These are phyloP conservation scores for Garrulus glandarius DNA, from an alignment of 2,797 vertebrate genomes.

Conservation along the genomic window DNA sequence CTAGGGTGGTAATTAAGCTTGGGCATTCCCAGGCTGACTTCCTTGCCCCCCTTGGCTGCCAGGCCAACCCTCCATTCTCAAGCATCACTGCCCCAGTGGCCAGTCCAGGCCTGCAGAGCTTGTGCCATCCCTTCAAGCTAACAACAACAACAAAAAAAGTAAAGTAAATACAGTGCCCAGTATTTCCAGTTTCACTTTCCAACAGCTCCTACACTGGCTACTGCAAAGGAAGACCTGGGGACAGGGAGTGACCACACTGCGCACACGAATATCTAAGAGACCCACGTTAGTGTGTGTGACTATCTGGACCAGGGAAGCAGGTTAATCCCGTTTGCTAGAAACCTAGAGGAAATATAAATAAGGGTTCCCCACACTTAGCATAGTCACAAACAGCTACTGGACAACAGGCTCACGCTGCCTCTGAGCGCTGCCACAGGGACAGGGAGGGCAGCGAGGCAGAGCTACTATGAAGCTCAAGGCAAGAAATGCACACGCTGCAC, in stretches of 20 bases:
- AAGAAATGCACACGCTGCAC: constrained; percentile 52
- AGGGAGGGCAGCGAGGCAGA: constrained; percentile 32
- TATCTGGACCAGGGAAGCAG: constrained; percentile 16
- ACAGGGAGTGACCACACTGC: background rate
- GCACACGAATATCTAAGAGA: constrained; percentile 7
- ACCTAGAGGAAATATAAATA: constrained; percentile 62
- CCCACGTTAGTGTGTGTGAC: background rate
- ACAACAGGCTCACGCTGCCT: constrained; percentile 42
- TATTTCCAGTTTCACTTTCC: constrained; percentile 41
- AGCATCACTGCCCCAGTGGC: background rate
- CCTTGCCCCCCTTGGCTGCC: background rate
- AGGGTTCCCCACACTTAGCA: constrained; percentile 54
- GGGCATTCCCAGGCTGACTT: background rate
- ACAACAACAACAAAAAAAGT: background rate
- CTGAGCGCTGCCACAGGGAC: background rate
- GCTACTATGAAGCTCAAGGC: constrained; percentile 69
- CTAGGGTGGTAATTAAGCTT: background rate
- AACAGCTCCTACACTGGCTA: constrained; percentile 1
- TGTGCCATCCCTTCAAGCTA: background rate
- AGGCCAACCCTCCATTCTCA: background rate
- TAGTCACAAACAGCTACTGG: constrained; percentile 72
- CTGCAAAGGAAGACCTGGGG: constrained; percentile 31
- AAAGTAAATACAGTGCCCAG: background rate
- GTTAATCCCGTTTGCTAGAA: constrained; percentile 17
- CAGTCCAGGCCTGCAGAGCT: background rate